Evolutionary conservation across 1,140 invertebrate species (phyloP).

Genomic region (Lamellibrachia luymesi): DNA sequence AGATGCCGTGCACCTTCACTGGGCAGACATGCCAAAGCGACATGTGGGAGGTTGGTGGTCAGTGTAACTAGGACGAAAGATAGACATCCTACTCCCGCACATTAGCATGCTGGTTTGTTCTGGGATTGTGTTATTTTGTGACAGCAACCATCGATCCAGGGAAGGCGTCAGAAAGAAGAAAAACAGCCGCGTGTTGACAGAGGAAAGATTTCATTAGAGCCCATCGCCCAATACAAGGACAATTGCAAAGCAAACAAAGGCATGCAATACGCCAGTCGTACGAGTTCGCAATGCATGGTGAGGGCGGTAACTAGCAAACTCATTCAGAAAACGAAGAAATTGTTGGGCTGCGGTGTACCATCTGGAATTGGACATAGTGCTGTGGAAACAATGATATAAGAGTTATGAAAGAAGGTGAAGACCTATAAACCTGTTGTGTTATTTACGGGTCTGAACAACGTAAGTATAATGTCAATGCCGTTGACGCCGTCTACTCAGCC

Average conservation of each 20-base stretch:
- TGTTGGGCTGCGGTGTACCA: too few species aligned
- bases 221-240: neutral
- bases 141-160: too few species aligned
- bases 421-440: too few species aligned
- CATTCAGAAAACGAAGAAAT: neutral
- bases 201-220: neutral
- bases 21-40: too few species aligned
- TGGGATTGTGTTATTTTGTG: too few species aligned
- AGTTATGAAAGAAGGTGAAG: neutral
- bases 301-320: neutral
- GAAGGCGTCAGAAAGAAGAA: too few species aligned
- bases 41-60: too few species aligned
- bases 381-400: neutral
- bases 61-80: too few species aligned
- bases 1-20: too few species aligned
- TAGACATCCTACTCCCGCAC: too few species aligned
- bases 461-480: neutral
- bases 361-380: neutral
- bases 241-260: neutral
- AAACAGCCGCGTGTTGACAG: too few species aligned
- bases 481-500: neutral
- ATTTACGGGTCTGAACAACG: neutral
- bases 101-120: too few species aligned
- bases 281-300: neutral
- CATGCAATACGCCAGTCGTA: neutral